phyloP scores from a whole-genome alignment of 2,888 invertebrate genomes.

The Trichogramma dendrolimi region DNA sequence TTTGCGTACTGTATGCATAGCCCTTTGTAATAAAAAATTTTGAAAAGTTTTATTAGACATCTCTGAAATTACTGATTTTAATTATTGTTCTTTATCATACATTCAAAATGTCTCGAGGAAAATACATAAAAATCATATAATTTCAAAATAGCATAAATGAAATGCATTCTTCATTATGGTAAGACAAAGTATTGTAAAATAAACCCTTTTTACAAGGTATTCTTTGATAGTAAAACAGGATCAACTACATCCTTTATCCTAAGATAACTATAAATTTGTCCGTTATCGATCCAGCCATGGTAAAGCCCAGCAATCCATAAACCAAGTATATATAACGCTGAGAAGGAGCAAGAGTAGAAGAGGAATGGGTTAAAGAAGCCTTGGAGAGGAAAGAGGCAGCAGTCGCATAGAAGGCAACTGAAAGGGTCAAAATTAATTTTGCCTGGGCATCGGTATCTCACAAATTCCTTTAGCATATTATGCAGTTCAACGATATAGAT shows the following conservation, averaged over 20 bases:
- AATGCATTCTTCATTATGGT: too few relatives aligned
- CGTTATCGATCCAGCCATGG: conserved; percentile 2
- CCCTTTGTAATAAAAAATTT: too few relatives aligned
- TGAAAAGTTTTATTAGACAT: neutral
- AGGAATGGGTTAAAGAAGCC: too few relatives aligned
- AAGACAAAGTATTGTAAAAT: neutral
- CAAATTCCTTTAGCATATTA: conserved; percentile 40
- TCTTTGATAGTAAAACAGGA: too few relatives aligned
- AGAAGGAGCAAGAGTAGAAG: neutral
- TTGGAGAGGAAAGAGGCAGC: neutral
- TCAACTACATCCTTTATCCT: neutral
- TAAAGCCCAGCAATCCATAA: neutral
- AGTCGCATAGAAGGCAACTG: neutral
- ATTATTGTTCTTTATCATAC: neutral
- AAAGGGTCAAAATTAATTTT: conserved; percentile 37
- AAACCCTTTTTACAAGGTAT: neutral
- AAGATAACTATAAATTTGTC: neutral
- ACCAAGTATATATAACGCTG: neutral
- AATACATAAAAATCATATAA: too few relatives aligned
- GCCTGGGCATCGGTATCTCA: conserved; percentile 36
- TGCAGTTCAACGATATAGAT: conserved; percentile 25
- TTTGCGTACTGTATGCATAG: too few relatives aligned
- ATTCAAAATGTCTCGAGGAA: too few relatives aligned
- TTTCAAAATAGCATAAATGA: too few relatives aligned
- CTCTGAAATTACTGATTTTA: neutral